These are phyloP conservation scores for Drosophila eugracilis DNA, from an alignment of 1,140 invertebrate genomes.

Conservation along the genomic window DNA sequence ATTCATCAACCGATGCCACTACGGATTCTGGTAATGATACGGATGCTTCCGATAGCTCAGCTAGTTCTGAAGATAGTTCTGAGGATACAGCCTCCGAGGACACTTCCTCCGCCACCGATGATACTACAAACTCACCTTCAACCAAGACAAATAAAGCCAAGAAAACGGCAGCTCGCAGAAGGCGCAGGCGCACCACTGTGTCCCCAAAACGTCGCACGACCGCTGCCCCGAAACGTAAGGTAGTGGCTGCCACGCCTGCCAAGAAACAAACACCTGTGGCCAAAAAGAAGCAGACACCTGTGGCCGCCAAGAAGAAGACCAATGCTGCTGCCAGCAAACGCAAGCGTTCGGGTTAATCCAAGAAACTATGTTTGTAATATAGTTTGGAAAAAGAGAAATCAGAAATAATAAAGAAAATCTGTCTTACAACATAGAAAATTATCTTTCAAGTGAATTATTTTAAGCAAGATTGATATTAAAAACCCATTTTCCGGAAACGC, in stretches of 20 bases:
- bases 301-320: slow-evolving; percentile 12
- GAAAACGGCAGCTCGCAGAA: slow-evolving; percentile 5
- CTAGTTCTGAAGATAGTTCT: neutral
- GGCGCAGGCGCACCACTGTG: slow-evolving; percentile 14
- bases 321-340: slow-evolving; percentile 24
- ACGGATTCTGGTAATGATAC: too few relatives aligned
- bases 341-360: slow-evolving; percentile 18
- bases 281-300: slow-evolving; percentile 7
- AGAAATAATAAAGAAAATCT: neutral
- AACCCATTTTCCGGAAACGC: too few relatives aligned
- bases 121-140: neutral
- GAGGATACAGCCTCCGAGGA: neutral
- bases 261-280: slow-evolving; percentile 10
- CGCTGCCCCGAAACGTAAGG: slow-evolving; percentile 9
- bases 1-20: neutral
- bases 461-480: too few relatives aligned
- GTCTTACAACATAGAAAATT: neutral
- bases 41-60: neutral
- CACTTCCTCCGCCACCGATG: neutral
- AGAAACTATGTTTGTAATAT: neutral
- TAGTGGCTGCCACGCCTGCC: slow-evolving; percentile 1
- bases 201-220: slow-evolving; percentile 6
- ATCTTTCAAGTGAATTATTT: too few relatives aligned
- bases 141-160: neutral
- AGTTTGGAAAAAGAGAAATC: neutral